Evolutionary conservation across 2,797 vertebrate species (phyloP).

Genomic region (Toxotes lorentzi): DNA sequence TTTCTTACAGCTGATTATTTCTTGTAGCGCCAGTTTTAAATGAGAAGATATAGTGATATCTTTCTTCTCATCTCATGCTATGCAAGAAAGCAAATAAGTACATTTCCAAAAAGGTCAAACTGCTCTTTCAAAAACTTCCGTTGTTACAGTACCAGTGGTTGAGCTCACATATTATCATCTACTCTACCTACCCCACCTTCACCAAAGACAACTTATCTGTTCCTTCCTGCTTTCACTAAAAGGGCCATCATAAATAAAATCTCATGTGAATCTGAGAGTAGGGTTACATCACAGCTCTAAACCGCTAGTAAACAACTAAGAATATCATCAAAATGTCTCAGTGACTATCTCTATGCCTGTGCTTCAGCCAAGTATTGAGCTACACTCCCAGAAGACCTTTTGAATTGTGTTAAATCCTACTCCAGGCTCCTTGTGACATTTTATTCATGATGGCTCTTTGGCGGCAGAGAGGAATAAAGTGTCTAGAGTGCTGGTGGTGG

Average conservation of each 20-base stretch:
- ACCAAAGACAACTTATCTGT: constrained; percentile 23
- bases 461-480: constrained; percentile 29
- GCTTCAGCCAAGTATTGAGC: constrained; percentile 7
- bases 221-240: constrained; percentile 37
- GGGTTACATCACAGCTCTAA: constrained; percentile 55
- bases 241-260: constrained; percentile 61
- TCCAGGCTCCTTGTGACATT: constrained; percentile 33
- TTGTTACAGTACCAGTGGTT: background rate
- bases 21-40: background rate
- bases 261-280: constrained; percentile 58
- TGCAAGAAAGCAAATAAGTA: background rate
- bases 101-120: background rate
- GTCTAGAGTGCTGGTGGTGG: constrained; percentile 13
- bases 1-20: background rate
- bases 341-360: background rate
- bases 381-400: constrained; percentile 34
- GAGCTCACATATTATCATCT: constrained; percentile 12
- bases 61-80: background rate
- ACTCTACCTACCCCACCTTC: background rate
- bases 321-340: constrained; percentile 29
- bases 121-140: background rate
- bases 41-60: background rate
- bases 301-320: constrained; percentile 15
- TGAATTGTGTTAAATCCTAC: constrained; percentile 39
- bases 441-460: constrained; percentile 51